Base-by-base conservation (phyloP, 1,140 invertebrate species). In the Saxidomus purpurata region DNA sequence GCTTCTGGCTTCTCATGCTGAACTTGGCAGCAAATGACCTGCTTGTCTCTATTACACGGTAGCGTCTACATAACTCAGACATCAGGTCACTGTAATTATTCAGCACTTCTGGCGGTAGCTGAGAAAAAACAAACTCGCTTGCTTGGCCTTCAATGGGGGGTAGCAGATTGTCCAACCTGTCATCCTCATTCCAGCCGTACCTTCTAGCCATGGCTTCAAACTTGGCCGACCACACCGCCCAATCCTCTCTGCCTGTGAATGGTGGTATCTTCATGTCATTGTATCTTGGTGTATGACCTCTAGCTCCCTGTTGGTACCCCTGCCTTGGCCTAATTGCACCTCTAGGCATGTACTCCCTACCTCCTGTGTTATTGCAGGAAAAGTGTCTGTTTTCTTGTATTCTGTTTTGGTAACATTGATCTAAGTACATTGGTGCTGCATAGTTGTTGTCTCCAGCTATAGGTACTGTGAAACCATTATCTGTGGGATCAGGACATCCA, bases 11-110 rank as follows among this genome's bases (percentile, higher is more conserved):
- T 61, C 85, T 34, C 22, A 17, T 55, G 25, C 52, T 87, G 25
- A 77, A 87, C 25, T 87, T 77, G 11, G 71, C 49, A 8, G 85
- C 85, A 67, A 61, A 87, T 0, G 85, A 79, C 19, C 55, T 19
- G 3, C 71, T 47, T 36, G 85, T 77, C 28, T 87, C 71, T 34
- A 87, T 55, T 22, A 79, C 85, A 61, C 85, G 0, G 38, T 40
- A 87, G 25, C 55, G 28, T 8, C 36, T 79, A 1, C n/a, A 34
- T 28, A 87, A 28, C 38, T 87, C 85, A 9, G 19, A 4, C 22
- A 28, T 36, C n/a, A 87, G 38, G 13, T 55, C n/a, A 4, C 0
- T 0, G 28, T 79, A 87, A 31, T 47, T 79, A 47, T 43, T 13
- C 25, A 87, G 22, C 3, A 47, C 38, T 6, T n/a, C 19, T 19